Conservation (phyloP, 1,140 invertebrate genomes). For the Saccostrea cuccullata region DNA sequence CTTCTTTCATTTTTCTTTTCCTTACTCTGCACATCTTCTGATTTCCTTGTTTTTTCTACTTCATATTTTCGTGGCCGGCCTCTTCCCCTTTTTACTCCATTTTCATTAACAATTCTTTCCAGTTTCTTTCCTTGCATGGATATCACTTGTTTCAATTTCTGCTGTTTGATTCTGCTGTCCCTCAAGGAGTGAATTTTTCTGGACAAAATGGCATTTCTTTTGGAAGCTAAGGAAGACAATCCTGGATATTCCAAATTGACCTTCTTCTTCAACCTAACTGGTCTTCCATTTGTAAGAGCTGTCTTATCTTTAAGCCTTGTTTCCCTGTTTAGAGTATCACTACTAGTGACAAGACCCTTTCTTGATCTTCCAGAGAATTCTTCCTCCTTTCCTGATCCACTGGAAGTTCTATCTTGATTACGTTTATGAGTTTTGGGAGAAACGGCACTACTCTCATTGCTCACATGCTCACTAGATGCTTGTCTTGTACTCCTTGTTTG, state of each 20-base stretch:
- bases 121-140: slow-evolving; percentile 4
- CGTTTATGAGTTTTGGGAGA: neutral
- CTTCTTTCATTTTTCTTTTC: neutral
- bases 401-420: neutral
- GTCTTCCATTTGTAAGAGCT: neutral
- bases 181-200: neutral
- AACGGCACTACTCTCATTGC: neutral
- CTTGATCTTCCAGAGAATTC: neutral
- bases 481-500: neutral
- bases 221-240: neutral
- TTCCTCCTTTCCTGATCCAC: neutral
- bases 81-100: slow-evolving; percentile 17
- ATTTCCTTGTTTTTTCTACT: neutral
- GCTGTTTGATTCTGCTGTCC: neutral
- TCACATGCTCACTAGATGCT: neutral
- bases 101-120: neutral
- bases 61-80: slow-evolving; percentile 49
- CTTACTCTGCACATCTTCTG: neutral
- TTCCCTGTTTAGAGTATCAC: neutral
- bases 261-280: neutral
- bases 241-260: slow-evolving; percentile 27
- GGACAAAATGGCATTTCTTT: neutral
- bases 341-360: neutral
- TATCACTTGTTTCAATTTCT: slow-evolving; percentile 16
- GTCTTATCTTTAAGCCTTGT: neutral